These are phyloP conservation scores for Neomonachus schauinslandi DNA, from an alignment of 2,113 vertebrate genomes.

Conservation along the genomic window DNA sequence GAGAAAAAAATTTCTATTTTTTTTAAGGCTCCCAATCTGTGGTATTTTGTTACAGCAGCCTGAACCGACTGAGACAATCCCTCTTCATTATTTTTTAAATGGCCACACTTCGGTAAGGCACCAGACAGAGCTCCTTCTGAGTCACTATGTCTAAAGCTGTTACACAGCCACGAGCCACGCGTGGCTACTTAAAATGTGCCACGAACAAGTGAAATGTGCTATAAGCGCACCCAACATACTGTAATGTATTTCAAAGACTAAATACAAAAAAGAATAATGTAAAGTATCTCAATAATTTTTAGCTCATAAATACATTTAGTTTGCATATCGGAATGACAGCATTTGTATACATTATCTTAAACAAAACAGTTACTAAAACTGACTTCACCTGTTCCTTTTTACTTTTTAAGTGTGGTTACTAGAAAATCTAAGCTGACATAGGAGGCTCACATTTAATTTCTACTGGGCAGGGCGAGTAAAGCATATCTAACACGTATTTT, in stretches of 20 bases:
- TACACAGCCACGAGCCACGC: background rate
- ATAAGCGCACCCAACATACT: background rate
- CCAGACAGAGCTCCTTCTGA: background rate
- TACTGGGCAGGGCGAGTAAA: background rate
- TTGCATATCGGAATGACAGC: background rate
- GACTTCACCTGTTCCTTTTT: background rate
- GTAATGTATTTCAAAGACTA: background rate
- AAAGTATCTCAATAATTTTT: background rate
- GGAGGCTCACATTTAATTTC: background rate
- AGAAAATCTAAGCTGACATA: slow-evolving; percentile 13
- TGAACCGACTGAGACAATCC: background rate
- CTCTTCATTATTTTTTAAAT: background rate
- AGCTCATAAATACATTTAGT: slow-evolving; percentile 11
- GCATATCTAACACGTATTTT: background rate
- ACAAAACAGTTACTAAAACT: slow-evolving; percentile 5
- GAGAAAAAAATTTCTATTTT: background rate
- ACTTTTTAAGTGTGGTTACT: background rate
- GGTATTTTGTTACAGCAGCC: background rate
- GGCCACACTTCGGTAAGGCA: background rate
- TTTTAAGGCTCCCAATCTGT: background rate
- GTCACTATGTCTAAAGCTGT: background rate
- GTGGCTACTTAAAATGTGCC: background rate
- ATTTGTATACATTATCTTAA: background rate
- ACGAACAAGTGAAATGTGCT: background rate
- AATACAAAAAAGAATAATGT: background rate